Evolutionary conservation across 35 echinoderm and acorn worm species (phyloP).

Genomic region (Lytechinus pictus): DNA sequence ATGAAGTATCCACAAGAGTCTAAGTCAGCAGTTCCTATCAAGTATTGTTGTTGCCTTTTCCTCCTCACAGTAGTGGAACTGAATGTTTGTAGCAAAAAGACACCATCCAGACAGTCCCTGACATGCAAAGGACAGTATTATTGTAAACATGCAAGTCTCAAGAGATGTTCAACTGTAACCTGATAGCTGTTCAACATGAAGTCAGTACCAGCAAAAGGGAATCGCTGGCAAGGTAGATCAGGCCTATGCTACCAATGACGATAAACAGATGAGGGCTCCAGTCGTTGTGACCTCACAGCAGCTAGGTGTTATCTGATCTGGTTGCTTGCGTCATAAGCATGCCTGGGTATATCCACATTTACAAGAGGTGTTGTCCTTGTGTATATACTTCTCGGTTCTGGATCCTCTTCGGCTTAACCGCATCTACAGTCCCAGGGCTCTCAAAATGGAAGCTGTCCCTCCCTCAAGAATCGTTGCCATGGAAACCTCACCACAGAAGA

Average conservation of each 20-base stretch:
- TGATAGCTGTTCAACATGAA: not conserved
- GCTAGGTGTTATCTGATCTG: not conserved
- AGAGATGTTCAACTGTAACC: not conserved
- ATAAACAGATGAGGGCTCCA: not conserved
- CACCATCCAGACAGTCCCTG: not conserved
- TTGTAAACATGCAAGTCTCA: not conserved
- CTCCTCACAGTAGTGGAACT: not conserved
- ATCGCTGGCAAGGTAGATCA: not conserved
- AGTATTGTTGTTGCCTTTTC: not conserved
- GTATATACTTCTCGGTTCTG: not conserved
- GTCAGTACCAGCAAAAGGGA: not conserved
- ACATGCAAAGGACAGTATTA: not conserved
- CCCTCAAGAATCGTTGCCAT: not conserved
- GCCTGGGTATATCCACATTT: not conserved
- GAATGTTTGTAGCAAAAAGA: not conserved
- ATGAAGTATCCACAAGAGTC: not conserved
- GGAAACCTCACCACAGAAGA: not conserved
- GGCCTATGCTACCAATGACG: not conserved
- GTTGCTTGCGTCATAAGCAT: slow-evolving; percentile 1
- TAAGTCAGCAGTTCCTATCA: not conserved
- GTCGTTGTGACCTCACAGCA: not conserved
- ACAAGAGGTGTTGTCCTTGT: not conserved
- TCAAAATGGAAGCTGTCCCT: not conserved
- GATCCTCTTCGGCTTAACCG: not conserved
- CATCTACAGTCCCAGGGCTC: not conserved